These are phyloP conservation scores for Sinodicranocentrus sp. DNA, from an alignment of 2,888 invertebrate species.

Conservation along the genomic window DNA sequence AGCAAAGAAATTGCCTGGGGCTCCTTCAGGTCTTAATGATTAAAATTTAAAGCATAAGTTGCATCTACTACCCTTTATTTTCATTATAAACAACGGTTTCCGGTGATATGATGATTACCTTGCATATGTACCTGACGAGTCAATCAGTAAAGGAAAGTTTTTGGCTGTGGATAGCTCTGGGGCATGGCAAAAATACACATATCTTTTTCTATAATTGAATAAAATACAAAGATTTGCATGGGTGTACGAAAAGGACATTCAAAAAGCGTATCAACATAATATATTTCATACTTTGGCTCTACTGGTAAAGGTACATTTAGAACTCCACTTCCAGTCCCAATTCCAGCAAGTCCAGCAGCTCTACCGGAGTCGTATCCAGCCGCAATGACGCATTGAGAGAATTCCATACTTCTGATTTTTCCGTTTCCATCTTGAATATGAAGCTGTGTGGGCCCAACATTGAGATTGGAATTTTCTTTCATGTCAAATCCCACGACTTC, in stretches of 20 bases:
- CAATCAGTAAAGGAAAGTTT: conserved; percentile 89
- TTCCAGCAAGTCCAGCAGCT: conserved; percentile 86
- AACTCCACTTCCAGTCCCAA: conserved; percentile 84
- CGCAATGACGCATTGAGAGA: conserved; percentile 86
- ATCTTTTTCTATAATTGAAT: conserved; percentile 91
- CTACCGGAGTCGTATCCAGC: conserved; percentile 88
- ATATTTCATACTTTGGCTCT: conserved; percentile 85
- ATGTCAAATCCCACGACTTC: conserved; percentile 86
- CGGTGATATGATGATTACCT: too few relatives aligned
- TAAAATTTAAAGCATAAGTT: conserved; percentile 3
- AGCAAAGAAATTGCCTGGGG: conserved; percentile 89
- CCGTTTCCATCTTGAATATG: conserved; percentile 82
- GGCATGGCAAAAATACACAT: conserved; percentile 87
- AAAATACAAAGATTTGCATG: conserved; percentile 30
- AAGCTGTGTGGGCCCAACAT: conserved; percentile 47
- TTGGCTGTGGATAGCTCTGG: conserved; percentile 86
- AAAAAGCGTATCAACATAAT: not conserved
- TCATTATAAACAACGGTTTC: too few relatives aligned
- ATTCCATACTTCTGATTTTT: conserved; percentile 83
- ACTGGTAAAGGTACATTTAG: conserved; percentile 89
- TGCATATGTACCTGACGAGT: conserved; percentile 88
- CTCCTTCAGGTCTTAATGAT: conserved; percentile 85
- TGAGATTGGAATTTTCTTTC: not conserved
- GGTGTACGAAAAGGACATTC: conserved; percentile 74
- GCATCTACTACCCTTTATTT: too few relatives aligned